Base-by-base conservation (phyloP, 1,140 invertebrate species). In the Drosophila jambulina region DNA sequence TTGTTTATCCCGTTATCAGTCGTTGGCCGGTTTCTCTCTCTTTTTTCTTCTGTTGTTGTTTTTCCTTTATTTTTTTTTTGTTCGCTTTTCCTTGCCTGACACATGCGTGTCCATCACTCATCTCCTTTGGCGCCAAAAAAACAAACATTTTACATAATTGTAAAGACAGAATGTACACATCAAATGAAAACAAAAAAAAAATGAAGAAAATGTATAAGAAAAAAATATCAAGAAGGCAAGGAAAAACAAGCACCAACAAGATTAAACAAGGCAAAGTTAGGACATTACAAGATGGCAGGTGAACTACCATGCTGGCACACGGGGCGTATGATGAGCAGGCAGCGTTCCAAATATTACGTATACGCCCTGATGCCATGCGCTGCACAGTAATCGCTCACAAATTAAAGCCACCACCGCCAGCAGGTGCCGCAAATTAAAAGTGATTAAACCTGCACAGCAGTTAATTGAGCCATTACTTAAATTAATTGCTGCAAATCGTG, bases 311-410 rank as follows among this genome's bases (percentile, higher is more conserved):
- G 48, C 46, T 19, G 64, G 64, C 49, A 46, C 13, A 70, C 67
- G 67, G 67, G 67, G 67, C 67, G 67, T 38, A 70, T 70, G 67
- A 54, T 21, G 40, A 36, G 42, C 63, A 53, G 67, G 67, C 67
- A 60, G 42, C 17, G 12, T 75, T 64, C 58, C 58, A 75, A 76
- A 72, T 78, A 78, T 85, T 84, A 79, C 82, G 78, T 80, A 78
- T 82, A 78, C 69, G 68, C 42, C 56, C 60, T 2, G 10, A 36
- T 13, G 63, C 42, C 36, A 56, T n/a, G 34, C 40, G 34, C 46
- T 34, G 10, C 29, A 54, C 21, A 69, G 36, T 38, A 64, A 69
- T 69, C 45, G 65, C 46, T 65, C 46, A 27, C 38, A 51, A 70
- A 70, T 70, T 68, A 70, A 54, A 68, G 6, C 19, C 40, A 67